phyloP scores from a whole-genome alignment of 1,140 invertebrate genomes.

The Telenomus remus region DNA sequence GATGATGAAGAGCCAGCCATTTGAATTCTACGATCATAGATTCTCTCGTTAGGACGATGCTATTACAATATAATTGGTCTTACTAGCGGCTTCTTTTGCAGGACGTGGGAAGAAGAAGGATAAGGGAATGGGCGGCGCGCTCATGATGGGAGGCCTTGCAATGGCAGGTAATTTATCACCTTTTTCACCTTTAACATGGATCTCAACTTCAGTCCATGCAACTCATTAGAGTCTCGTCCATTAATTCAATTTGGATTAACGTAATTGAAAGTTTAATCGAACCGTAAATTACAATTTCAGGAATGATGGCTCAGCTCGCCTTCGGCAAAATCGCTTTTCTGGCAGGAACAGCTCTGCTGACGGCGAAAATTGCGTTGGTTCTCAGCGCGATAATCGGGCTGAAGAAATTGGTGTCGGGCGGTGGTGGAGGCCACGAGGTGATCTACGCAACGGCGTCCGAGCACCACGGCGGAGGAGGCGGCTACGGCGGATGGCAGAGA shows the following conservation, averaged over 20 bases:
- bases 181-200: slow-evolving; percentile 5
- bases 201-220: too few relatives aligned
- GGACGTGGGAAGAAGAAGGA: slow-evolving; percentile 74
- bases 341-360: slow-evolving; percentile 80
- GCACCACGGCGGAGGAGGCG: slow-evolving; percentile 67
- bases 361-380: slow-evolving; percentile 81
- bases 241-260: neutral
- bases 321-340: slow-evolving; percentile 82
- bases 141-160: slow-evolving; percentile 80
- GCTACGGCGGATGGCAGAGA: slow-evolving; percentile 76
- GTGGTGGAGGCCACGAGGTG: slow-evolving; percentile 77
- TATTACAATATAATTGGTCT: slow-evolving; percentile 47
- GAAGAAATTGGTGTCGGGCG: slow-evolving; percentile 78
- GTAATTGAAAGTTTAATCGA: neutral
- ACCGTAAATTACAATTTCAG: slow-evolving; percentile 55
- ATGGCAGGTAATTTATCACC: slow-evolving; percentile 75
- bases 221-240: too few relatives aligned
- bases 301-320: slow-evolving; percentile 80
- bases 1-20: slow-evolving; percentile 16
- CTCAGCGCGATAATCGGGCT: slow-evolving; percentile 80
- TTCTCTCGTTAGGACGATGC: slow-evolving; percentile 19
- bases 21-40: slow-evolving; percentile 23
- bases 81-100: slow-evolving; percentile 55
- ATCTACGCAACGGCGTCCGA: slow-evolving; percentile 77
- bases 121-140: slow-evolving; percentile 73